Conservation (phyloP, 2,113 vertebrate species). For the Sisor rabdophorus region DNA sequence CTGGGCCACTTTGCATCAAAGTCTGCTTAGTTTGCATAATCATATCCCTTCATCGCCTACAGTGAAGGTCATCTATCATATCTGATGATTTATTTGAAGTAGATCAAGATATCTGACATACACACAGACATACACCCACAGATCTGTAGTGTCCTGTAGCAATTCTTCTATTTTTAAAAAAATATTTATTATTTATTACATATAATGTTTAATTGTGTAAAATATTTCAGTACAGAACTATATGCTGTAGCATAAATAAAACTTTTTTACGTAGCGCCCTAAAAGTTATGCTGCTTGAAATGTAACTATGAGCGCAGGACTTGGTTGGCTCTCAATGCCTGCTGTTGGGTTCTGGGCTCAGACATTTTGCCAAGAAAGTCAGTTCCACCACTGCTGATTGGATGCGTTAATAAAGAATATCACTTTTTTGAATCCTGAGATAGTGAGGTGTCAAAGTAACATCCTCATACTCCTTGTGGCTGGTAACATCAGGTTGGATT, state of each 20-base stretch:
- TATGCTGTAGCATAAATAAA: background rate
- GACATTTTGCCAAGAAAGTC: conserved; percentile 55
- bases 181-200: conserved; percentile 44
- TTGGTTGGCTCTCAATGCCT: conserved; percentile 29
- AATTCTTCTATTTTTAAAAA: conserved; percentile 8
- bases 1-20: conserved; percentile 85
- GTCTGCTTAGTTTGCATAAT: conserved; percentile 88
- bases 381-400: conserved; percentile 37
- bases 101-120: conserved; percentile 12
- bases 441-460: conserved; percentile 44
- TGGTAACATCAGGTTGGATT: conserved; percentile 43
- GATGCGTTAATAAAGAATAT: conserved; percentile 43
- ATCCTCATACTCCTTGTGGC: conserved; percentile 31
- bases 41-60: conserved; percentile 66
- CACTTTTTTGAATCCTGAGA: conserved; percentile 47
- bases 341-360: conserved; percentile 50
- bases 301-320: conserved; percentile 35
- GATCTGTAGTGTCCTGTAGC: conserved; percentile 7
- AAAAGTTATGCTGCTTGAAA: conserved; percentile 13
- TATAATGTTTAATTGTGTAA: conserved; percentile 21
- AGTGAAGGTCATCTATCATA: conserved; percentile 52
- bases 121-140: conserved; percentile 26
- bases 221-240: background rate
- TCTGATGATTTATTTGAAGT: conserved; percentile 40
- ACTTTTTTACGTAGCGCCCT: background rate